Conservation (phyloP, 2,888 invertebrate species). For the Acleris holmiana region DNA sequence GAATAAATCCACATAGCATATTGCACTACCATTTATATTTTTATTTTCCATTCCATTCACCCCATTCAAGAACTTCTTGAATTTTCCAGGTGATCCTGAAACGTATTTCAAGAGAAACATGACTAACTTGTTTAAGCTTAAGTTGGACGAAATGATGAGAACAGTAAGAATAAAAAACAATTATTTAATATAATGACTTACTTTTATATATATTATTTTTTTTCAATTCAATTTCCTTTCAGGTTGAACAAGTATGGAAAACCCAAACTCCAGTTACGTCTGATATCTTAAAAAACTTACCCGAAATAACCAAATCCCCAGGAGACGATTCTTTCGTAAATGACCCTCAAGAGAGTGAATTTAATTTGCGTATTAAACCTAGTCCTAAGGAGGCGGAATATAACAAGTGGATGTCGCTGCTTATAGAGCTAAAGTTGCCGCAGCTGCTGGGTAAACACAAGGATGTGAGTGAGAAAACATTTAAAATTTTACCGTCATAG, state of each 20-base stretch:
- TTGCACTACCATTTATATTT: too few relatives aligned
- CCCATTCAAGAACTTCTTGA: too few relatives aligned
- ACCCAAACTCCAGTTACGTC: background rate
- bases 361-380: background rate
- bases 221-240: background rate
- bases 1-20: too few relatives aligned
- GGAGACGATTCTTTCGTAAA: background rate
- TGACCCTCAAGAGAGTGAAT: background rate
- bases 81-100: conserved; percentile 46
- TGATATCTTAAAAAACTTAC: conserved; percentile 14
- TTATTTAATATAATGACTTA: too few relatives aligned
- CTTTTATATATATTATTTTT: too few relatives aligned
- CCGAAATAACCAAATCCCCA: conserved; percentile 14
- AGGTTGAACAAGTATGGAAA: conserved; percentile 12
- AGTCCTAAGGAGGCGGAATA: conserved; percentile 27
- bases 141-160: conserved; percentile 49
- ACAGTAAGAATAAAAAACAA: conserved; percentile 49
- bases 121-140: conserved; percentile 41
- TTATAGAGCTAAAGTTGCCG: conserved; percentile 48
- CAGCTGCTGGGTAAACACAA: conserved; percentile 52
- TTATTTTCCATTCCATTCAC: too few relatives aligned
- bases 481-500: conserved; percentile 42
- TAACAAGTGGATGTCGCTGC: conserved; percentile 39
- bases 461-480: conserved; percentile 50
- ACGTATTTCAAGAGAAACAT: conserved; percentile 51